Base-by-base conservation (phyloP, 2,797 vertebrate species). In the Danio albolineatus region DNA sequence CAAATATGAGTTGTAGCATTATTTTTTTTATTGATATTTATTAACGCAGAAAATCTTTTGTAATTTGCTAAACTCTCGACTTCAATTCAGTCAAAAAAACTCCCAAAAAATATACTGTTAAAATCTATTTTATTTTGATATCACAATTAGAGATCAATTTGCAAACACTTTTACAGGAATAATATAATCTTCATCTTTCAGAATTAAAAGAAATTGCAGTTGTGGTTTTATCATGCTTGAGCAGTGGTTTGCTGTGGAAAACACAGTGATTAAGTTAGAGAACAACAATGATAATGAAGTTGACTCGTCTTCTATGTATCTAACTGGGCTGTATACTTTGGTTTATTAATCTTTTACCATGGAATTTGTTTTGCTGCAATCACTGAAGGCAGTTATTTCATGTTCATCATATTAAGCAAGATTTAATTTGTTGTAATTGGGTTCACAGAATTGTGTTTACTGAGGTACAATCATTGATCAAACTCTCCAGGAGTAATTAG, bases 391-490 rank as follows among this genome's bases (percentile, higher is more conserved):
- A 53, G 53, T 70, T 16, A 41, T 17, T 51, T 73, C 36, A 60
- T 13, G 59, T 17, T 44, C 46, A 75, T 49, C 17, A 9, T 38
- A 16, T 76, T 36, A 46, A 61, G 38, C 48, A 76, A 39, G 57
- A 76, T 57, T 9, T 61, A 16, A 41, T 64, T 60, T 10, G 9
- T 61, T 49, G 17, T 44, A 64, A 75, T 57, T 60, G 28, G 48
- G 38, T 12, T 76, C 48, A 53, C 48, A n/a, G 66, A 51, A 39
- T 69, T 38, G 28, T 69, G 48, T 38, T 51, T 28, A 38, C 28
- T 7, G 48, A 69, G 66, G 66, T 48, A 53, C 48, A 53, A 17
- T 16, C 66, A 53, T n/a, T 53, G 48, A 70, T 70, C 39, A 70
- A 70, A 69, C 48, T 1, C 48, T 17, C 28, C 7, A 7, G 39